Base-by-base conservation (phyloP, 2,888 invertebrate genomes). In the Sicus ferrugineus region DNA sequence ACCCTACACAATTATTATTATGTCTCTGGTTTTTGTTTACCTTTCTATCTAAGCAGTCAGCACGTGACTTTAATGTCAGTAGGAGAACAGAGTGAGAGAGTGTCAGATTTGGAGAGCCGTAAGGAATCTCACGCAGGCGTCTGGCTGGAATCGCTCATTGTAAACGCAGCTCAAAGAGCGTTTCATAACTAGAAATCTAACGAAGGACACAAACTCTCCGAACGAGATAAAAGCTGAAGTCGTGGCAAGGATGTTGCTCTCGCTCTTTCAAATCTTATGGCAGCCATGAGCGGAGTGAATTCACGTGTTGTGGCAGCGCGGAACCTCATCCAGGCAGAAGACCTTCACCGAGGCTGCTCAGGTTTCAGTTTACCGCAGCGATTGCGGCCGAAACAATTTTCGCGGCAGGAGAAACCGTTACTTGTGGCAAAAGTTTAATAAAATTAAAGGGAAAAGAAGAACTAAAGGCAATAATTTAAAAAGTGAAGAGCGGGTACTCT, bases 401-500 rank as follows among this genome's bases (percentile, higher is more conserved):
- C 48, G 63, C 50, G 52, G 52, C 42, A 64, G 23, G 42, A 38
- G 2, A 42, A 61, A 42, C 38, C 19, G 23, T 54, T 6, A 23
- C 16, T 9, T 2, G 16, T 14, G 23, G 30, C 11, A 26, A 61
- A 26, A 26, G 16, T 4, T n/a, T 7, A 34, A 4, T n/a, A 42
- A 42, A 42, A 42, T n/a, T 4, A 42, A 42, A 42, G 1, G 11
- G 28, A 21, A 54, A 54, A 2, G 9, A 54, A 54, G 4, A 23
- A 1, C 9, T 3, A 23, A 9, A 23, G 26, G 28, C 54, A 54
- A 3, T 23, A 28, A 54, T 14, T 6, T 0, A 42, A 16, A 23
- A 34, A n/a, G 21, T 31, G 23, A 38, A 67, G 46, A 42, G 48
- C 67, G 67, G 67, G 67, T 59, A 67, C 67, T 67, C 67, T 59